phyloP scores from a whole-genome alignment of 2,888 invertebrate species.

The Ischnura elegans region DNA sequence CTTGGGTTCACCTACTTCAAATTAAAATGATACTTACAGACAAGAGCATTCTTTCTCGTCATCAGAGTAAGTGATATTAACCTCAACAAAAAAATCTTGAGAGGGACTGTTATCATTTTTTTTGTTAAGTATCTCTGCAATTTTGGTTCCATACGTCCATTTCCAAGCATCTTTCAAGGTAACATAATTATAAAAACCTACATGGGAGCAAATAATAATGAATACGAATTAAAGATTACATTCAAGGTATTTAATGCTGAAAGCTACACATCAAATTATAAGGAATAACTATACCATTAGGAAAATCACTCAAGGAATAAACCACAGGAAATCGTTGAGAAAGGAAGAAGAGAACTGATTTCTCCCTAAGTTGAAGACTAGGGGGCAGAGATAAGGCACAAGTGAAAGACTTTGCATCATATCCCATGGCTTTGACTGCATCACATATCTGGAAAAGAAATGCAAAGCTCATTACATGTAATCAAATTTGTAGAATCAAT shows the following conservation, averaged over 20 bases:
- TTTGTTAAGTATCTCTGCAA: constrained; percentile 81
- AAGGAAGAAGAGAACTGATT: constrained; percentile 82
- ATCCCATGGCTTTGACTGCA: constrained; percentile 77
- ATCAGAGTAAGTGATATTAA: constrained; percentile 80
- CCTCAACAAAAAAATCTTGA: constrained; percentile 82
- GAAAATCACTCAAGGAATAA: constrained; percentile 76
- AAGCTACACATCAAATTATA: too few species aligned
- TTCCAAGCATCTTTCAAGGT: constrained; percentile 91
- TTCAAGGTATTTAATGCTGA: background rate
- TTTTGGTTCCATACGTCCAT: constrained; percentile 82
- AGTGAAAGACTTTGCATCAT: constrained; percentile 84
- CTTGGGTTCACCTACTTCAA: constrained; percentile 56
- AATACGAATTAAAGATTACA: background rate
- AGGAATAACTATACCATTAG: constrained; percentile 41
- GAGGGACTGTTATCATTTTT: constrained; percentile 81
- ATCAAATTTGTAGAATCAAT: too few species aligned
- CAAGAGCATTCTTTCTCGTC: constrained; percentile 82
- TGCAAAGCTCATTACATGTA: too few species aligned
- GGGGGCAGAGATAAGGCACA: constrained; percentile 87
- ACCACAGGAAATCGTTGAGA: constrained; percentile 80
- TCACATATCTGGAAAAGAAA: constrained; percentile 73
- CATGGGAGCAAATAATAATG: constrained; percentile 70
- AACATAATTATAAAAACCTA: constrained; percentile 76
- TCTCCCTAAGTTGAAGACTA: constrained; percentile 84
- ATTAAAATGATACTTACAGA: constrained; percentile 76